A percentile compares a stretch with the other conserved stretches of the same genome.
Evolutionary conservation across 2,888 invertebrate genomes (phyloP).

Genomic region (Bombylius major): DNA sequence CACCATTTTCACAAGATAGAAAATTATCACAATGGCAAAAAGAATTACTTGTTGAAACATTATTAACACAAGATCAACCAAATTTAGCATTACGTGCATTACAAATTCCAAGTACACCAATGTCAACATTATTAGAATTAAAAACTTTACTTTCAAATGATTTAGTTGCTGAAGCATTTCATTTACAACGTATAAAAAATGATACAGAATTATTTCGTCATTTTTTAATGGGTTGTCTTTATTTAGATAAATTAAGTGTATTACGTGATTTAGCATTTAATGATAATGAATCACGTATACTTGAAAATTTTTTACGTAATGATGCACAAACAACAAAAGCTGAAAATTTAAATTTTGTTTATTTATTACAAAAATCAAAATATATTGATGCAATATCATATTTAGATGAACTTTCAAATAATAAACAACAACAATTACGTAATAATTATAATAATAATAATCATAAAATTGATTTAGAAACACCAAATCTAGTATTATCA

Average conservation of each 20-base stretch:
- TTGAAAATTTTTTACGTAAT: slow-evolving; percentile 24
- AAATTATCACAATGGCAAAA: slow-evolving; percentile 27
- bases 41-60: slow-evolving; percentile 25
- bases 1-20: slow-evolving; percentile 23
- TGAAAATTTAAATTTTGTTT: slow-evolving; percentile 29
- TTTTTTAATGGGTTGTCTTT: slow-evolving; percentile 28
- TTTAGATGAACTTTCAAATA: slow-evolving; percentile 27
- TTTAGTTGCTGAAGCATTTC: slow-evolving; percentile 31
- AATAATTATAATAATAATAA: not conserved
- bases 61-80: slow-evolving; percentile 23
- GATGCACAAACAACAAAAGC: slow-evolving; percentile 21
- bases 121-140: slow-evolving; percentile 24
- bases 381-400: slow-evolving; percentile 33
- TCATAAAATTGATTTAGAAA: slow-evolving; percentile 19
- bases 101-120: slow-evolving; percentile 21
- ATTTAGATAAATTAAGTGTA: slow-evolving; percentile 23
- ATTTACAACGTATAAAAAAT: slow-evolving; percentile 26
- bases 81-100: slow-evolving; percentile 26
- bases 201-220: slow-evolving; percentile 24
- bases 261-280: slow-evolving; percentile 28
- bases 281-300: slow-evolving; percentile 26
- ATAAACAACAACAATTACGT: slow-evolving; percentile 9
- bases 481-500: slow-evolving; percentile 26
- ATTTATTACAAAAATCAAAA: slow-evolving; percentile 30
- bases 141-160: slow-evolving; percentile 30